Conservation (phyloP, 2,797 vertebrate species). For the Fistularia commersonii region DNA sequence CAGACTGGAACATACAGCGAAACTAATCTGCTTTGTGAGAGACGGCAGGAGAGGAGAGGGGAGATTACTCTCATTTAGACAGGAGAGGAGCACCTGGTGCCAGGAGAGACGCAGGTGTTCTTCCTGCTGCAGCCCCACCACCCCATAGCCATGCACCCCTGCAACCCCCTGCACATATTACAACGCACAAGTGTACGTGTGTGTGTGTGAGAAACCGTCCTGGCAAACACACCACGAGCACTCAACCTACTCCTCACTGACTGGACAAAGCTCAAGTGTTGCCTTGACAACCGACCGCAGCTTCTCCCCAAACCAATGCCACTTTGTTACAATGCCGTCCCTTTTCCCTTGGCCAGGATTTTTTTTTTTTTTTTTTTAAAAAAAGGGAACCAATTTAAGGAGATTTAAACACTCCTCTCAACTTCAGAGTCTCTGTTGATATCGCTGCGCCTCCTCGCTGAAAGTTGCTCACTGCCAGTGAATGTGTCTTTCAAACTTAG, state of each 20-base stretch:
- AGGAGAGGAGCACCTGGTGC: slow-evolving; percentile 74
- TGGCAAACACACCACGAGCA: slow-evolving; percentile 20
- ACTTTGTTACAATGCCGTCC: slow-evolving; percentile 58
- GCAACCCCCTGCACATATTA: slow-evolving; percentile 41
- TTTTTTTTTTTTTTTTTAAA: slow-evolving; percentile 22
- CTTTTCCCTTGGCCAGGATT: slow-evolving; percentile 53
- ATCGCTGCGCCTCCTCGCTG: slow-evolving; percentile 14
- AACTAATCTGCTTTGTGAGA: slow-evolving; percentile 76
- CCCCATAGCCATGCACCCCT: slow-evolving; percentile 55
- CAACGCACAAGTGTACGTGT: slow-evolving; percentile 26
- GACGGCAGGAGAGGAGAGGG: slow-evolving; percentile 69
- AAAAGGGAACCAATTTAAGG: slow-evolving; percentile 40
- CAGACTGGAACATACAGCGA: slow-evolving; percentile 71
- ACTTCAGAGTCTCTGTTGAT: slow-evolving; percentile 22
- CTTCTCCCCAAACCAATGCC: slow-evolving; percentile 63
- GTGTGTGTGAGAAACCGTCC: slow-evolving; percentile 17
- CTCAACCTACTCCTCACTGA: slow-evolving; percentile 41
- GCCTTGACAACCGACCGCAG: slow-evolving; percentile 67
- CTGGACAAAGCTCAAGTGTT: slow-evolving; percentile 56
- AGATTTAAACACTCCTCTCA: slow-evolving; percentile 47
- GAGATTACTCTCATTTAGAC: slow-evolving; percentile 74
- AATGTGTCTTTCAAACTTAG: slow-evolving; percentile 8
- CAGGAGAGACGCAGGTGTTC: slow-evolving; percentile 77
- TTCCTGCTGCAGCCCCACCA: slow-evolving; percentile 59
- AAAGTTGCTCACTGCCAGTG: slow-evolving; percentile 23